Evolutionary conservation across 2,113 vertebrate genomes (phyloP), one percentile per base, ranked within the genome.

Genomic region (Cyanoderma ruficeps): DNA sequence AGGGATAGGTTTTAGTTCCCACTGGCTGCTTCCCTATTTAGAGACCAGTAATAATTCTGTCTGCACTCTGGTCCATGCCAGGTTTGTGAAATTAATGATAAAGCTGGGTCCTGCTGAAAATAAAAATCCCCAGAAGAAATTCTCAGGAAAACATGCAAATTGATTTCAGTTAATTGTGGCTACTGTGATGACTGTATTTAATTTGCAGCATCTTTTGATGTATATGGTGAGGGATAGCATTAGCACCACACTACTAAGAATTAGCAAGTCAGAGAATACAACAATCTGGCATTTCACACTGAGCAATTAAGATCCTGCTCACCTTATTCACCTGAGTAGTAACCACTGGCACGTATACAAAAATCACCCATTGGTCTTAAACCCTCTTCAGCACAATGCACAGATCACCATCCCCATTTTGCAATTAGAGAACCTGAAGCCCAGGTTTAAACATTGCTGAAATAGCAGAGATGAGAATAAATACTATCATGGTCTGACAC

Each of bases 171-270:
- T 94, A 76, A 87, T 65, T 79, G 65, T 84, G 57, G 47, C 81
- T 86, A 52, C 55, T 59, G 27, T 3, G 19, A 88, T 69, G 78
- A 86, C 35, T 82, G 20, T 89, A 72, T 92, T 93, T 90, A 78
- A 89, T 93, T 87, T 95, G 81, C 71, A 93, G 55, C 71, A 55
- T 80, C 50, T 93, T 78, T 81, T 90, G 57, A 74, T 18, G 65
- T 41, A 37, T 47, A 50, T 20, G 50, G 46, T 2, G 2, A 87
- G 37, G 77, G 70, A 74, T 7, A 75, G 65, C 35, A 65, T n/a
- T 80, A 81, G 71, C 74, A 93, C 47, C 77, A 55, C 64, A 55
- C 31, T 77, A 53, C 53, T 84, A 85, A 95, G 92, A 74, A 84
- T 84, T 14, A 93, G 60, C 57, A 85, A 80, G 80, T 92, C 50